Evolutionary conservation across 2,797 vertebrate genomes (phyloP), one percentile per base, ranked within the genome.

Genomic region (Onychomys arenicola): DNA sequence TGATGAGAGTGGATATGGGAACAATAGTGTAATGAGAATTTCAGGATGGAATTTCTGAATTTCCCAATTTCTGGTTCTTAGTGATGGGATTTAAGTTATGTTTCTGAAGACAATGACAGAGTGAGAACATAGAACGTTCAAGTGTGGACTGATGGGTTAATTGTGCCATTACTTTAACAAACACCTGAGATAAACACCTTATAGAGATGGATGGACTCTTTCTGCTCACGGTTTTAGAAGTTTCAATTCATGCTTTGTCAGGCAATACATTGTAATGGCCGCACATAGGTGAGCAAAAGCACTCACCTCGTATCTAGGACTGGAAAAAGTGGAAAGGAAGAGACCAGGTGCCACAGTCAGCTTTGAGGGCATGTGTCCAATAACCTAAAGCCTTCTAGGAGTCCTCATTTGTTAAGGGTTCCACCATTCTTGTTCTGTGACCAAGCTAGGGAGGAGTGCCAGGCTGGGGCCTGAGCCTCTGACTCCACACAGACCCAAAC

Each of bases 11-110:
- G 32, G n/a, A 43, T 67, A 43, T 77, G 27, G 57, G 75, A 96
- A 77, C 14, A 40, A 90, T 88, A 46, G 49, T 84, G 32, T 65
- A 34, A 6, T 83, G 76, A 67, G 7, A 83, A n/a, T 40, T 65
- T 78, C 14, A 57, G n/a, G 17, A 67, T 71, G 16, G 52, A 96
- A 88, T 76, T 76, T 86, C 55, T 71, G 96, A 52, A 89, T 49
- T 73, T 82, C 23, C 63, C 61, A 9, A 2, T 55, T 92, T 89
- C 52, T 85, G 67, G 40, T 2, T 89, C 83, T 86, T n/a, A 27
- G 76, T 57, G n/a, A 67, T 57, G 57, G 52, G 82, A 86, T 95
- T 65, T 16, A 63, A 78, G 61, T 49, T 4, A 17, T 65, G 65
- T 63, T 86, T 83, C 65, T 52, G 76, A 52, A 23, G 43, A 90